Percentiles rank a stretch among this genome's conserved stretches.
Conservation (phyloP, 2,797 vertebrate species). For the Mus caroli region DNA sequence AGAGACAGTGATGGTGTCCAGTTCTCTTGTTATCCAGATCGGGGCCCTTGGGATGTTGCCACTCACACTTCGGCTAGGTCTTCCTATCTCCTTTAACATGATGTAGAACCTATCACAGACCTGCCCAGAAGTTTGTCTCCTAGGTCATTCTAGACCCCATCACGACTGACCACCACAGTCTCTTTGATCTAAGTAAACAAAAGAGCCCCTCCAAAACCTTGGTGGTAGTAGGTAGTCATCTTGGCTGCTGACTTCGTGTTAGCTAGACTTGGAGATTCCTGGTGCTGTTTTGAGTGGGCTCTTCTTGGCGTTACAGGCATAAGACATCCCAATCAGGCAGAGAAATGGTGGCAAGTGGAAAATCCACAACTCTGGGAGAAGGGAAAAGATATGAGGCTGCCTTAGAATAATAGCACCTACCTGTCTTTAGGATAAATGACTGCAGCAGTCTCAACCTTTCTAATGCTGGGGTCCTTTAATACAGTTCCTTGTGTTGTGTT, state of each 20-base stretch:
- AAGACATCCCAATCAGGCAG: background rate
- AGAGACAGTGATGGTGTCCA: no score
- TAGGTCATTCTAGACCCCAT: background rate
- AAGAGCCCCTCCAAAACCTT: background rate
- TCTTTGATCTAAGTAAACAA: conserved; percentile 39
- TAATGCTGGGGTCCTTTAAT: background rate
- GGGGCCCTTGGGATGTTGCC: background rate
- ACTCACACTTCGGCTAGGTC: background rate
- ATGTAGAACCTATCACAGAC: background rate
- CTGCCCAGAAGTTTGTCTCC: background rate
- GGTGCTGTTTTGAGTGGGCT: background rate
- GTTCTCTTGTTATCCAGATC: background rate
- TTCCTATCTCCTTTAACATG: background rate
- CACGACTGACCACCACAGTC: background rate
- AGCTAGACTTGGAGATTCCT: background rate
- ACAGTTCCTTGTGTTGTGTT: background rate
- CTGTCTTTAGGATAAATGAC: conserved; percentile 8
- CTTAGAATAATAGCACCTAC: background rate
- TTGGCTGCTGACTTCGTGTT: background rate
- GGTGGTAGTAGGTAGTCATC: background rate
- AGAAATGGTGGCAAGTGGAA: background rate
- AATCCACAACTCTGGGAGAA: background rate
- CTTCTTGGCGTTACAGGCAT: background rate
- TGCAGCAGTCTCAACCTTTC: background rate
- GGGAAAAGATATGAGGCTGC: background rate